Conservation (phyloP, 2,797 vertebrate genomes). For the Acanthiza pusilla region DNA sequence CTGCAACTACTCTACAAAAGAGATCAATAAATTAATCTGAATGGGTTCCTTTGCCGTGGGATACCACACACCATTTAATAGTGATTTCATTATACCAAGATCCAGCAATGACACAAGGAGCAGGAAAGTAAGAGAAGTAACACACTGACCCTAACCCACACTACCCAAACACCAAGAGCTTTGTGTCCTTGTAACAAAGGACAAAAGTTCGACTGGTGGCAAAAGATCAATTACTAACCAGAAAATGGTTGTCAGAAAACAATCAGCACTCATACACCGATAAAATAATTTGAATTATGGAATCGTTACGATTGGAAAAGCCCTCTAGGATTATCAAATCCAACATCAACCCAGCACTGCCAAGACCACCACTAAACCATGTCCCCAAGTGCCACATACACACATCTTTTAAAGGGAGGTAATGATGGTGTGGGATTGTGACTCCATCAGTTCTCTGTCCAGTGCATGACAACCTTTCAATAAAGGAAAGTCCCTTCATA, state of each 20-base stretch:
- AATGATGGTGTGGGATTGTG: neutral
- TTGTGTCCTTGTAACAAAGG: no score
- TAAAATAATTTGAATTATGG: neutral
- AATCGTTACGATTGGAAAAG: neutral
- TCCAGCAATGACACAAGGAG: neutral
- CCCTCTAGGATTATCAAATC: neutral
- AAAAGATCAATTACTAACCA: neutral
- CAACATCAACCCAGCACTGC: neutral
- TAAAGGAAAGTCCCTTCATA: neutral
- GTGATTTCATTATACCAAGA: neutral
- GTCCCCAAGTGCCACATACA: neutral
- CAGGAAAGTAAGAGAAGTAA: neutral
- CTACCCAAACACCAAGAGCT: neutral
- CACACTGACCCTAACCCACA: rapidly evolving
- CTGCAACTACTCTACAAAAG: neutral
- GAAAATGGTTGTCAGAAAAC: neutral
- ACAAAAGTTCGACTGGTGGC: neutral
- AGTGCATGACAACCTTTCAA: neutral
- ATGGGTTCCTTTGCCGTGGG: neutral
- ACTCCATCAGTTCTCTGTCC: neutral
- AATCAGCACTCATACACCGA: neutral
- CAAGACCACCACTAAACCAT: neutral
- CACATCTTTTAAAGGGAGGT: neutral
- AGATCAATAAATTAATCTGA: neutral
- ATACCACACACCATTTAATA: neutral